phyloP scores from a whole-genome alignment of 2,888 invertebrate genomes.

The Ochropacha duplaris region DNA sequence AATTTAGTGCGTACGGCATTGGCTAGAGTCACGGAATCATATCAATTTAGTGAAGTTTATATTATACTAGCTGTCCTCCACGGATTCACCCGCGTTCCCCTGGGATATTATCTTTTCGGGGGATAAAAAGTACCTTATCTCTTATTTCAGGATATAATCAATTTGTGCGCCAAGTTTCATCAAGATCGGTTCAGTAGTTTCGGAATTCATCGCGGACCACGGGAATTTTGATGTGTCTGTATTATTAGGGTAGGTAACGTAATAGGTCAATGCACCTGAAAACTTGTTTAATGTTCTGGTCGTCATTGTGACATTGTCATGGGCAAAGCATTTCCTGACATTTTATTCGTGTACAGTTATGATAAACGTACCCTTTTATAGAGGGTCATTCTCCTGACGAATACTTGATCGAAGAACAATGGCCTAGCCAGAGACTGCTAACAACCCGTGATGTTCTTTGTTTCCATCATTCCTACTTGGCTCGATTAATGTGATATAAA shows the following conservation, averaged over 20 bases:
- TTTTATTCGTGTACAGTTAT: constrained; percentile 63
- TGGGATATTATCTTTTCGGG: too few relatives aligned
- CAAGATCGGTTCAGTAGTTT: too few relatives aligned
- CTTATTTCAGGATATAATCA: constrained; percentile 6
- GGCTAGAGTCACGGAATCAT: constrained; percentile 56
- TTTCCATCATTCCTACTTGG: constrained; percentile 54
- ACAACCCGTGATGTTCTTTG: constrained; percentile 65
- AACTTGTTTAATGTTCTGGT: constrained; percentile 37
- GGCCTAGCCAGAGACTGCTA: constrained; percentile 63
- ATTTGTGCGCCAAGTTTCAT: too few relatives aligned
- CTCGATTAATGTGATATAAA: constrained; percentile 71
- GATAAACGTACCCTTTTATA: constrained; percentile 60
- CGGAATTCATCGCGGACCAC: too few relatives aligned
- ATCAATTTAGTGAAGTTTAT: constrained; percentile 24
- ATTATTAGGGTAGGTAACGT: constrained; percentile 14
- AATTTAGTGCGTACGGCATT: constrained; percentile 48
- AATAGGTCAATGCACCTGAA: constrained; percentile 20
- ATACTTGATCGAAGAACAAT: constrained; percentile 63
- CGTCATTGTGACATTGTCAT: constrained; percentile 38
- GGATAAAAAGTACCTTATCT: too few relatives aligned
- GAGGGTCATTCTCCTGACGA: constrained; percentile 70
- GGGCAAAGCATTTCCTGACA: constrained; percentile 59
- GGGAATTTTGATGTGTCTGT: neutral
- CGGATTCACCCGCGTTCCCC: too few relatives aligned
- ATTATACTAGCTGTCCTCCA: too few relatives aligned